Conservation (phyloP, 2,113 vertebrate species). For the Trogon surrucura region DNA sequence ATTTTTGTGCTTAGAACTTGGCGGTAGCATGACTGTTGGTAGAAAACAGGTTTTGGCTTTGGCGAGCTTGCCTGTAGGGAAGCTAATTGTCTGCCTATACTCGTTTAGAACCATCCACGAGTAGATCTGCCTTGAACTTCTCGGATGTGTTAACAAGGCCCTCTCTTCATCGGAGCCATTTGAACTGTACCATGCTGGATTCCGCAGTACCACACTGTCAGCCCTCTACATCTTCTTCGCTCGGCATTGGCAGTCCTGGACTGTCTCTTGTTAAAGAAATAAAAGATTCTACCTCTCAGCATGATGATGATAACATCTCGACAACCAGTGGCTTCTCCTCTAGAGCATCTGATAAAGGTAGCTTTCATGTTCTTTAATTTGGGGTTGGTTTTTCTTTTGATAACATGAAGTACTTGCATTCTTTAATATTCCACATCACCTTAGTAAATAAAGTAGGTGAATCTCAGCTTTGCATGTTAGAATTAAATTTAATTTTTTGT, state of each 20-base stretch:
- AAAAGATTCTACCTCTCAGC: conserved; percentile 97
- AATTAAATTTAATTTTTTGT: not conserved
- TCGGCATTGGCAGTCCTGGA: conserved; percentile 84
- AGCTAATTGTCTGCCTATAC: conserved; percentile 23
- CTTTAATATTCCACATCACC: not conserved
- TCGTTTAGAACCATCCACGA: conserved; percentile 87
- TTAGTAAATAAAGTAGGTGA: not conserved
- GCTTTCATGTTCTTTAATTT: not conserved
- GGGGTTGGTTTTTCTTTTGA: not conserved
- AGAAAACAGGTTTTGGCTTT: conserved; percentile 46
- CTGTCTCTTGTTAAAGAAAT: conserved; percentile 95
- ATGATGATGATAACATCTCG: conserved; percentile 99
- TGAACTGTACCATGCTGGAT: conserved; percentile 87
- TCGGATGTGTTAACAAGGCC: conserved; percentile 90
- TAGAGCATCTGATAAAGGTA: conserved; percentile 98
- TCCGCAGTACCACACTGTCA: conserved; percentile 82
- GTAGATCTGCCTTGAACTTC: conserved; percentile 88
- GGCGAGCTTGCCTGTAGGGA: conserved; percentile 6
- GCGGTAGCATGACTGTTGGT: not conserved
- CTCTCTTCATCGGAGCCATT: conserved; percentile 90
- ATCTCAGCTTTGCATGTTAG: not conserved
- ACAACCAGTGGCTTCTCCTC: conserved; percentile 99
- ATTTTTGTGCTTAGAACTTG: conserved; percentile 47
- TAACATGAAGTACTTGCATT: not conserved
- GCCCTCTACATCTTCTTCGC: conserved; percentile 91